phyloP scores from a whole-genome alignment of 1,140 invertebrate species.

The Coptotermes formosanus region DNA sequence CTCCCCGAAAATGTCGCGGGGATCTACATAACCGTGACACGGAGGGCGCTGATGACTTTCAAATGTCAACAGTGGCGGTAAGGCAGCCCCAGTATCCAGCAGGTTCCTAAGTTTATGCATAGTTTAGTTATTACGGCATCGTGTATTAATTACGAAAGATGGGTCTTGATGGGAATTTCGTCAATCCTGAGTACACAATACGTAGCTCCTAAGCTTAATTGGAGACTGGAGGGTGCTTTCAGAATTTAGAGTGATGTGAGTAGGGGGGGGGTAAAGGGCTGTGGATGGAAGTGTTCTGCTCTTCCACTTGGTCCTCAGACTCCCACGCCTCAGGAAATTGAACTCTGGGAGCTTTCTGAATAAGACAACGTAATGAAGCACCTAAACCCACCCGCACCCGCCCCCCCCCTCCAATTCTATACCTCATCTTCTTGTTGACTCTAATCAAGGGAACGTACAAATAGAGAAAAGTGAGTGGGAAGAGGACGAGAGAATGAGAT shows the following conservation, averaged over 20 bases:
- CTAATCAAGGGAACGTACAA: constrained; percentile 28
- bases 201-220: constrained; percentile 31
- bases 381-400: not conserved
- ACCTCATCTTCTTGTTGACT: constrained; percentile 32
- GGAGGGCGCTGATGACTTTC: constrained; percentile 26
- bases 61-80: constrained; percentile 28
- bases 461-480: constrained; percentile 19
- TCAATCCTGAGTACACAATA: constrained; percentile 29
- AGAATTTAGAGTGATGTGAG: constrained; percentile 29
- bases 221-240: constrained; percentile 27
- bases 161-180: constrained; percentile 25
- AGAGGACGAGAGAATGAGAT: not conserved
- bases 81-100: not conserved
- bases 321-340: constrained; percentile 30
- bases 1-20: not conserved
- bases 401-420: constrained; percentile 6
- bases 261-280: not conserved
- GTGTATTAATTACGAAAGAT: constrained; percentile 32
- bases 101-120: constrained; percentile 26
- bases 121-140: constrained; percentile 28
- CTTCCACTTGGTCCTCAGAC: not conserved
- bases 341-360: constrained; percentile 28
- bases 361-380: constrained; percentile 31
- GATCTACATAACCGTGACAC: constrained; percentile 18
- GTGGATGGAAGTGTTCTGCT: constrained; percentile 9